Conservation (phyloP, 2,113 vertebrate genomes). For the Anser brachyrhynchus region DNA sequence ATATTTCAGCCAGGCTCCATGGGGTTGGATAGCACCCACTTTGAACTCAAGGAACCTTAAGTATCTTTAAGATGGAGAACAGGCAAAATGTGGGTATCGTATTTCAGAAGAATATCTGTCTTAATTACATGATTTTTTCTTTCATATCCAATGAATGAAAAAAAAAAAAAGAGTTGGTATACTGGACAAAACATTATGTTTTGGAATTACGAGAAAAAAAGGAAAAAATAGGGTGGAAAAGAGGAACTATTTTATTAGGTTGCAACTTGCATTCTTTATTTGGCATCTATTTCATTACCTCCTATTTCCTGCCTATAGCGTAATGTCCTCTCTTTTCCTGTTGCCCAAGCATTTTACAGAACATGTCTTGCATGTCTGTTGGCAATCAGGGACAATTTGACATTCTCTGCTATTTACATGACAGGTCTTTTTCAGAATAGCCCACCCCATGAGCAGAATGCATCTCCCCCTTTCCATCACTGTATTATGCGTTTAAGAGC, state of each 20-base stretch:
- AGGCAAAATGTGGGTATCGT: not conserved
- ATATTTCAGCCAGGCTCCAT: not conserved
- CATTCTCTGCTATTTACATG: slow-evolving; percentile 29
- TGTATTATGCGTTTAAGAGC: not conserved
- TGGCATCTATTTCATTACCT: slow-evolving; percentile 73
- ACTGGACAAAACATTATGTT: not conserved
- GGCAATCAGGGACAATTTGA: slow-evolving; percentile 51
- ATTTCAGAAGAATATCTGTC: not conserved
- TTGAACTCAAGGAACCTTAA: not conserved
- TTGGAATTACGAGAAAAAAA: slow-evolving; percentile 44
- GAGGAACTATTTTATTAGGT: slow-evolving; percentile 42
- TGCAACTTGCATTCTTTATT: slow-evolving; percentile 26
- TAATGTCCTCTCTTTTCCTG: slow-evolving; percentile 78
- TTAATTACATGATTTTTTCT: not conserved
- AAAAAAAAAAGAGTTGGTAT: not conserved
- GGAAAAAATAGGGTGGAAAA: slow-evolving; percentile 43
- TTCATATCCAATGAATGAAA: not conserved
- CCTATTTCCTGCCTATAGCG: slow-evolving; percentile 70
- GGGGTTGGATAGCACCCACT: not conserved
- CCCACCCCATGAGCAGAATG: not conserved
- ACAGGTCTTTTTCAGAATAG: not conserved
- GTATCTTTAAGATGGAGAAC: not conserved
- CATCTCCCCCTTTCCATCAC: not conserved
- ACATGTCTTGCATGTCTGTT: slow-evolving; percentile 59
- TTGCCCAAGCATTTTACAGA: slow-evolving; percentile 76